phyloP scores from a whole-genome alignment of 2,797 vertebrate genomes.

The Trachops cirrhosus region DNA sequence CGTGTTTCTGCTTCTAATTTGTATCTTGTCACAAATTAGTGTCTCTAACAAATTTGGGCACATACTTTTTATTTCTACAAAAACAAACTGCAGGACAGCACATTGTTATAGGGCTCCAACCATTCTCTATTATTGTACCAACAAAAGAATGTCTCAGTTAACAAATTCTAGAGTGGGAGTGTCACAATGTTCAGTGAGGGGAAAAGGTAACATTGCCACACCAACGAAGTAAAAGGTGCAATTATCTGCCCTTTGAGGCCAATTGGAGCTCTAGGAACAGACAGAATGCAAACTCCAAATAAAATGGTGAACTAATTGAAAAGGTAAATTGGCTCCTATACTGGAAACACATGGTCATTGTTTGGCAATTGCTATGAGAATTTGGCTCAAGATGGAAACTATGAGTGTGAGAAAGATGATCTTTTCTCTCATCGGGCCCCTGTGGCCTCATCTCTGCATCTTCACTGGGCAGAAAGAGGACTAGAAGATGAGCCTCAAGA shows the following conservation, averaged over 20 bases:
- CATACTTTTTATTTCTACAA: not conserved
- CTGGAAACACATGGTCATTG: not conserved
- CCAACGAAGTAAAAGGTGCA: not conserved
- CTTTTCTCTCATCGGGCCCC: not conserved
- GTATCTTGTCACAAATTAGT: not conserved
- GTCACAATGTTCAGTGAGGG: not conserved
- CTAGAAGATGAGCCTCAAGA: not conserved
- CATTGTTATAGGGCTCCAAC: not conserved
- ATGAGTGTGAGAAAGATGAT: rapidly evolving
- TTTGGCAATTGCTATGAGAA: not conserved
- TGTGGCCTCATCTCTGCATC: not conserved
- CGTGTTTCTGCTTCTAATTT: not conserved
- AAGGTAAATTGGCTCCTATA: not conserved
- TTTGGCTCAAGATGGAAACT: not conserved
- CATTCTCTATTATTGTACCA: not conserved
- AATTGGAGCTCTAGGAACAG: not conserved
- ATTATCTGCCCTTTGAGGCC: not conserved
- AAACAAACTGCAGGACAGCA: not conserved
- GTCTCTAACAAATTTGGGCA: not conserved
- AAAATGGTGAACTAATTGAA: not conserved
- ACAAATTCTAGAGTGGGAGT: not conserved
- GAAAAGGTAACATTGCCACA: not conserved
- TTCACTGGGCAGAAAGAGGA: not conserved
- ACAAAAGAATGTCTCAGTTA: not conserved
- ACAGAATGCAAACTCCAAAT: not conserved